Evolutionary conservation across 2,888 invertebrate species (phyloP).

Genomic region (Zele albiditarsus): DNA sequence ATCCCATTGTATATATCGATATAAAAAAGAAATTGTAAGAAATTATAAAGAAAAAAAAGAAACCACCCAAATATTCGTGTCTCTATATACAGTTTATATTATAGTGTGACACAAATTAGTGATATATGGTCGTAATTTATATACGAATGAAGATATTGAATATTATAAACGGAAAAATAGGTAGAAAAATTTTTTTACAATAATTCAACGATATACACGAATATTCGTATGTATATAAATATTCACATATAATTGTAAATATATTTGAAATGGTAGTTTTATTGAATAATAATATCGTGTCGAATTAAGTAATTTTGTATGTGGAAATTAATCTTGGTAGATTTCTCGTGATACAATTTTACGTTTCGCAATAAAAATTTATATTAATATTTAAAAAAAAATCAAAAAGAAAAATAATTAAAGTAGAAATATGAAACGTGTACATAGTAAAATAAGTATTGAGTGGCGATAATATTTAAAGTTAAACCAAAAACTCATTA

Average conservation of each 20-base stretch:
- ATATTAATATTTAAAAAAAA: neutral
- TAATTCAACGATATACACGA: constrained; percentile 38
- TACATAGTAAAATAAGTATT: constrained; percentile 31
- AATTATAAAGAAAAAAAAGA: neutral
- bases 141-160: neutral
- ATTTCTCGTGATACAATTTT: neutral
- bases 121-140: neutral
- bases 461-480: neutral
- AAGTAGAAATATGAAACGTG: constrained; percentile 23
- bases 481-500: neutral
- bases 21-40: neutral
- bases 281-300: neutral
- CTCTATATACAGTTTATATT: neutral
- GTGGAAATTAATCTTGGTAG: neutral
- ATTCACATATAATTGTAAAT: constrained; percentile 37
- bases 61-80: neutral
- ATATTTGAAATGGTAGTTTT: neutral
- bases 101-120: neutral
- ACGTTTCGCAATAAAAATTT: neutral
- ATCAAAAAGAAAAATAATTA: neutral
- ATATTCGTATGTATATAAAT: constrained; percentile 36
- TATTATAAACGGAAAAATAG: neutral
- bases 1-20: neutral
- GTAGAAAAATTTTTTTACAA: constrained; percentile 25
- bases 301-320: neutral